Evolutionary conservation across 2,888 invertebrate genomes (phyloP).

Genomic region (Trilocha varians): DNA sequence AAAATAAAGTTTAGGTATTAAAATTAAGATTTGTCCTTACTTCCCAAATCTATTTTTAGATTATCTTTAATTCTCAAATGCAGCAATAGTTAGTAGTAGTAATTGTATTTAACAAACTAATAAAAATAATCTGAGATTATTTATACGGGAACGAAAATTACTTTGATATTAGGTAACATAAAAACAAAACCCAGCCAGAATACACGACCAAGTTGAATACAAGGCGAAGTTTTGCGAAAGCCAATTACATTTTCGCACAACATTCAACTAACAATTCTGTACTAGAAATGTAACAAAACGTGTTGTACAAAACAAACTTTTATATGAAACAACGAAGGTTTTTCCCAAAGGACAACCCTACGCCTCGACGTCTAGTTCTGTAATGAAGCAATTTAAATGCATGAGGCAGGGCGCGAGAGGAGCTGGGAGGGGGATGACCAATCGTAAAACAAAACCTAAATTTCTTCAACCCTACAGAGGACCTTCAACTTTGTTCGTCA

Average conservation of each 20-base stretch:
- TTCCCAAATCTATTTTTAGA: too few relatives aligned
- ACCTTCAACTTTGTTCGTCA: slow-evolving; percentile 16
- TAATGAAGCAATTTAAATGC: slow-evolving; percentile 76
- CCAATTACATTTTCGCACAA: background rate
- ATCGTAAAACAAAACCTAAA: slow-evolving; percentile 28
- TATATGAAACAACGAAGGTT: slow-evolving; percentile 20
- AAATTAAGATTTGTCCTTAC: too few relatives aligned
- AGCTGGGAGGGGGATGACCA: slow-evolving; percentile 53
- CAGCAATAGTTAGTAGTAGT: too few relatives aligned
- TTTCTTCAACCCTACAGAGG: slow-evolving; percentile 6
- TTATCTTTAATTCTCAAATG: too few relatives aligned
- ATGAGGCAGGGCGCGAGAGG: slow-evolving; percentile 72
- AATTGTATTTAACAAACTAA: too few relatives aligned
- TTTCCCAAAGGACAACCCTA: slow-evolving; percentile 64
- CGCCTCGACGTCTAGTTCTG: slow-evolving; percentile 59
- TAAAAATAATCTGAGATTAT: too few relatives aligned
- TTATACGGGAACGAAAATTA: too few relatives aligned
- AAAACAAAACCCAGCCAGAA: too few relatives aligned
- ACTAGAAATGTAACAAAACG: slow-evolving; percentile 7
- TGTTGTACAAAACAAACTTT: slow-evolving; percentile 12
- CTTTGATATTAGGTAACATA: too few relatives aligned
- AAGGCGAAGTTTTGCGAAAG: too few relatives aligned
- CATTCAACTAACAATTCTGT: background rate
- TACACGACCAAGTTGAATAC: too few relatives aligned
- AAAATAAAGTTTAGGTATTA: too few relatives aligned